Percentiles rank a stretch among this genome's conserved stretches.
These are phyloP conservation scores for Phlogophora meticulosa DNA, from an alignment of 2,888 invertebrate genomes.

Conservation along the genomic window DNA sequence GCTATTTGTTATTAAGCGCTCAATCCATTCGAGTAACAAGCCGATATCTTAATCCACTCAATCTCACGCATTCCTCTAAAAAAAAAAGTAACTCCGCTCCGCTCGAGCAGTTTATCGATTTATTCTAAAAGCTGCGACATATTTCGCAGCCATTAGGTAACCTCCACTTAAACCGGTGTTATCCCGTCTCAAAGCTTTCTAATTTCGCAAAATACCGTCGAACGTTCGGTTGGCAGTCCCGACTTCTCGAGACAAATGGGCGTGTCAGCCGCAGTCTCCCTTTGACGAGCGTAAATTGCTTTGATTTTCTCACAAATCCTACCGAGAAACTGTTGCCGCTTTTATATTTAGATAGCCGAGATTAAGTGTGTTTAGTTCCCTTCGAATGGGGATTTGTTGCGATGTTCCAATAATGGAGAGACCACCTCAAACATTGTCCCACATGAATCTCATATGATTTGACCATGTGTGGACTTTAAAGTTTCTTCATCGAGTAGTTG, in stretches of 20 bases:
- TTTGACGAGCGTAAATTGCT: constrained; percentile 82
- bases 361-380: constrained; percentile 62
- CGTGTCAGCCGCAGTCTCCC: constrained; percentile 78
- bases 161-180: constrained; percentile 70
- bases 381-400: constrained; percentile 41
- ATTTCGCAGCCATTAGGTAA: constrained; percentile 69
- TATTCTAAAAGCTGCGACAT: constrained; percentile 66
- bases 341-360: constrained; percentile 67
- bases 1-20: constrained; percentile 46
- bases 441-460: no score
- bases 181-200: constrained; percentile 70
- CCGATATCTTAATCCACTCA: constrained; percentile 60
- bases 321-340: constrained; percentile 69
- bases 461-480: no score
- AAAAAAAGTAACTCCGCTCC: constrained; percentile 56
- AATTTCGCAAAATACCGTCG: constrained; percentile 70
- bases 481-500: no score
- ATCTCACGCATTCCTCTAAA: constrained; percentile 53
- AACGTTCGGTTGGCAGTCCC: constrained; percentile 65
- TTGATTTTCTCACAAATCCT: constrained; percentile 79
- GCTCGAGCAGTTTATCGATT: constrained; percentile 62
- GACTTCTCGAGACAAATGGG: constrained; percentile 80
- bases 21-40: constrained; percentile 54
- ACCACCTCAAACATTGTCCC: no score
- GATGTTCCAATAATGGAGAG: constrained; percentile 25